phyloP scores from a whole-genome alignment of 2,888 invertebrate species.

The Morpho deidamia region DNA sequence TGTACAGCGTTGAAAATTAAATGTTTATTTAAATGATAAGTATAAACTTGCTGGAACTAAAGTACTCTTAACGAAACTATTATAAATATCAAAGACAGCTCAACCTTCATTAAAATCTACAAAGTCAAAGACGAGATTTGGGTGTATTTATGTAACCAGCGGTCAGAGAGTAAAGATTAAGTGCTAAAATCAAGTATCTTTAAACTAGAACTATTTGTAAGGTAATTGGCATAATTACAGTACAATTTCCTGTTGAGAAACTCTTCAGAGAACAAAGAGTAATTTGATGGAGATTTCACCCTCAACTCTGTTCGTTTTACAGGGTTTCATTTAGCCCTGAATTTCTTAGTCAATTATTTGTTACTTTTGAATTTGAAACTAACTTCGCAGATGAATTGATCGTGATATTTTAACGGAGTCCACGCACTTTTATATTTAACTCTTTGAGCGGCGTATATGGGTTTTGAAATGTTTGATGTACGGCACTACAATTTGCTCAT shows the following conservation, averaged over 20 bases:
- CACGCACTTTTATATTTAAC: no score
- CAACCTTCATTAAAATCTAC: not conserved
- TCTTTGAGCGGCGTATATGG: no score
- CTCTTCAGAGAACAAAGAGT: constrained; percentile 16
- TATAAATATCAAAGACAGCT: not conserved
- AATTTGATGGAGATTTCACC: constrained; percentile 16
- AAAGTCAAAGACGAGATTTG: constrained; percentile 7
- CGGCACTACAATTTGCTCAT: no score
- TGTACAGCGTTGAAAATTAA: no score
- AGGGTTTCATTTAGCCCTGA: constrained; percentile 1
- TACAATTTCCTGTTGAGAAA: constrained; percentile 17
- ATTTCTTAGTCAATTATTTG: not conserved
- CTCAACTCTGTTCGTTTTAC: constrained; percentile 5
- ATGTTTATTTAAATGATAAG: no score
- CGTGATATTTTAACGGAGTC: no score
- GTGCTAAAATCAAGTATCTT: constrained; percentile 5
- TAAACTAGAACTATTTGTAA: constrained; percentile 16
- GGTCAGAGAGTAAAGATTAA: constrained; percentile 10
- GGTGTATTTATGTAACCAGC: not conserved
- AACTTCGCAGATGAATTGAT: no score
- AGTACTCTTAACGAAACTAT: no score
- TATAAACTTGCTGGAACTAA: no score
- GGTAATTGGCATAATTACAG: constrained; percentile 21
- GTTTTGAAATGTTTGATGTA: no score
- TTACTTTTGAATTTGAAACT: no score